Evolutionary conservation across 2,113 vertebrate species (phyloP).

Genomic region (Syrrhaptes paradoxus): DNA sequence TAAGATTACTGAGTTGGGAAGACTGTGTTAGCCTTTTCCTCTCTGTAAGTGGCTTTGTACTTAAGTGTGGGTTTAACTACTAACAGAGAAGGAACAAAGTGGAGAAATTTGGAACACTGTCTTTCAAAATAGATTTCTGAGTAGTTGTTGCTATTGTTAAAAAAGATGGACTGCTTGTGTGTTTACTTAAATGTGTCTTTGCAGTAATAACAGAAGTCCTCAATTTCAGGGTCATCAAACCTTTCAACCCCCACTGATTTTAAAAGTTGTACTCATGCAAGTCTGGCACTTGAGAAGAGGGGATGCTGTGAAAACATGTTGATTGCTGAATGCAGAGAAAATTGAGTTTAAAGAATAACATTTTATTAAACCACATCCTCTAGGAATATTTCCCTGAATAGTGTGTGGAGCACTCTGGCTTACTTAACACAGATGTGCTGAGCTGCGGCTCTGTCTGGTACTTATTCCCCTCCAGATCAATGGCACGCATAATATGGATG

Average conservation of each 20-base stretch:
- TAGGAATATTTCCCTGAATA: neutral
- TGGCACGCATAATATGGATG: neutral
- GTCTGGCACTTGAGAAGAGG: neutral
- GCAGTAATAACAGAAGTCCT: neutral
- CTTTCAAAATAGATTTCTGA: neutral
- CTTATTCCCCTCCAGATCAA: neutral
- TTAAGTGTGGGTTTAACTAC: neutral
- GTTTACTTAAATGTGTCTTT: neutral
- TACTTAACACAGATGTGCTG: neutral
- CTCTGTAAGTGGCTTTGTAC: neutral
- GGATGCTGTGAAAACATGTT: neutral
- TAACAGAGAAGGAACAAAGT: neutral
- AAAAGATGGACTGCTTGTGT: neutral
- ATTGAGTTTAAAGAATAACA: neutral
- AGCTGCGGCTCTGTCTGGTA: neutral
- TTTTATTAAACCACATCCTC: neutral
- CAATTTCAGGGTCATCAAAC: neutral
- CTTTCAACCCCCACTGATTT: neutral
- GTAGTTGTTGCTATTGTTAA: neutral
- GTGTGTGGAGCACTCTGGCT: neutral
- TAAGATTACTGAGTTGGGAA: neutral
- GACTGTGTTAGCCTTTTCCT: neutral
- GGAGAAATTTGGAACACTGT: neutral
- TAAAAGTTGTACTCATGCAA: fast-evolving
- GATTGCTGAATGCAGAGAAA: neutral